phyloP scores from a whole-genome alignment of 2,113 vertebrate species.

The Promerops cafer region DNA sequence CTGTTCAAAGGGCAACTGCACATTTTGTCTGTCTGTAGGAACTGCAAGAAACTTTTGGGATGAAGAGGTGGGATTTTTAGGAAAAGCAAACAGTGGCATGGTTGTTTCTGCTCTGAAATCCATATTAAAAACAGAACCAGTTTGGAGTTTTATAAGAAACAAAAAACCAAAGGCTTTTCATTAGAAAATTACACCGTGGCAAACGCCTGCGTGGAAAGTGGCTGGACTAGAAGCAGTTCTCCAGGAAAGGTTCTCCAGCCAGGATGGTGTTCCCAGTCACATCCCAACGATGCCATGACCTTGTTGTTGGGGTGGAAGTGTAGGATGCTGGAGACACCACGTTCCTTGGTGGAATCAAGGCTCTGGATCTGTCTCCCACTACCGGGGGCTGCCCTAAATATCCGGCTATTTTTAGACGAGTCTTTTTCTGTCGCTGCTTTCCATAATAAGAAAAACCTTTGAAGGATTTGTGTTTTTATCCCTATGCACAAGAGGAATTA shows the following conservation, averaged over 20 bases:
- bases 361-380: constrained; percentile 3
- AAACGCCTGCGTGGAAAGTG: neutral
- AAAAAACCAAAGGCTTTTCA: neutral
- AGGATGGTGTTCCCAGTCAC: neutral
- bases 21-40: neutral
- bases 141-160: neutral
- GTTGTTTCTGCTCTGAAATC: neutral
- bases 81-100: neutral
- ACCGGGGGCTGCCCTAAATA: constrained; percentile 44
- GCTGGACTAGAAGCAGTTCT: neutral
- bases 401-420: constrained; percentile 11
- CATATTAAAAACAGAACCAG: neutral
- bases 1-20: neutral
- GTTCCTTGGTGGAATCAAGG: neutral
- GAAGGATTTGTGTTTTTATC: constrained; percentile 56
- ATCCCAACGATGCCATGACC: neutral
- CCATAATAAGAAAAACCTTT: constrained; percentile 52
- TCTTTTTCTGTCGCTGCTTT: constrained; percentile 28
- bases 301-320: neutral
- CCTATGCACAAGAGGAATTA: constrained; percentile 51
- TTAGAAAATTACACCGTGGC: neutral
- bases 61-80: neutral
- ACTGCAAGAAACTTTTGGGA: neutral
- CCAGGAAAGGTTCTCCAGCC: neutral
- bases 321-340: neutral